Conservation (phyloP, 1,140 invertebrate genomes). For the Schlechtendalia chinensis region DNA sequence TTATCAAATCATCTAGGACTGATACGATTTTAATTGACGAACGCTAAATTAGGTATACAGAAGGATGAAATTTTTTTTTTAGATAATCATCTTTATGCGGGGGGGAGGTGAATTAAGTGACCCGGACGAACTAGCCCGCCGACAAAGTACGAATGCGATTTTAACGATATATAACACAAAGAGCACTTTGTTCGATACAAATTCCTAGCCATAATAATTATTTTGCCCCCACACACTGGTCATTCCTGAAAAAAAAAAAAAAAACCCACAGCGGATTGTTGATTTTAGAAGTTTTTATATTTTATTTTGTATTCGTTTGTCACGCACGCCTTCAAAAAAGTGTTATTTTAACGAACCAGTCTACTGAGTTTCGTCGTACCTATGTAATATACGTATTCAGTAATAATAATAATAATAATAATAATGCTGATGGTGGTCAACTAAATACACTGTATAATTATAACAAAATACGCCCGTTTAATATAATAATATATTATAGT, state of each 20-base stretch:
- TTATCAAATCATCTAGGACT: neutral
- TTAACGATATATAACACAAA: neutral
- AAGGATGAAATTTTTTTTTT: neutral
- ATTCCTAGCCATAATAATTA: constrained; percentile 7
- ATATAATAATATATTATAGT: neutral
- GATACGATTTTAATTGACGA: constrained; percentile 25
- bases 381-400: neutral
- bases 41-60: constrained; percentile 5
- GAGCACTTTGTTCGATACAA: neutral
- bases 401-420: too few relatives aligned
- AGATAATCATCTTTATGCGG: neutral
- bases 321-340: constrained; percentile 31
- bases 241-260: neutral
- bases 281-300: neutral
- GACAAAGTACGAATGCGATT: constrained; percentile 11
- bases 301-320: constrained; percentile 1
- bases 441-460: neutral
- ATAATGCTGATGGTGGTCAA: too few relatives aligned
- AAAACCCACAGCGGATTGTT: neutral
- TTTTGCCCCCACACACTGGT: neutral
- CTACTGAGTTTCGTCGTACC: neutral
- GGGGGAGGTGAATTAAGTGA: neutral
- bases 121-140: neutral
- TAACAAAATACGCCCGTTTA: neutral
- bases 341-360: constrained; percentile 27